These are phyloP conservation scores for Rhagonycha fulva DNA, from an alignment of 2,888 invertebrate genomes.

Conservation along the genomic window DNA sequence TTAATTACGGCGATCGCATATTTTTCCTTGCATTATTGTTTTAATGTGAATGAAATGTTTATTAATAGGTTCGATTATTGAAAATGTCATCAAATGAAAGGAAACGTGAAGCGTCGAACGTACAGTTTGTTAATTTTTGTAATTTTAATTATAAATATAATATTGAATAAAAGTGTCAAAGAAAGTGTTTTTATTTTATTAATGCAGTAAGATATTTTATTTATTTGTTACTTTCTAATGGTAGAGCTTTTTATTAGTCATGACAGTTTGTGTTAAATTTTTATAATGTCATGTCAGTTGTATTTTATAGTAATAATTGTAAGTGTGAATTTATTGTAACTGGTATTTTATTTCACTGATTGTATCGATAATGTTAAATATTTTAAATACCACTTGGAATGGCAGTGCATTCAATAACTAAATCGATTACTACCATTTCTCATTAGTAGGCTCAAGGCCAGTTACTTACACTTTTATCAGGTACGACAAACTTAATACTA, in stretches of 20 bases:
- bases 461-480: neutral
- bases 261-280: neutral
- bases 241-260: neutral
- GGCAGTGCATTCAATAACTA: neutral
- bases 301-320: neutral
- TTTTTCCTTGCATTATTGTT: neutral
- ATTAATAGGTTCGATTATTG: neutral
- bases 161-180: neutral
- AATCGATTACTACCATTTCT: neutral
- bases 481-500: neutral
- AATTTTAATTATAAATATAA: neutral
- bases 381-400: neutral
- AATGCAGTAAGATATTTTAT: neutral
- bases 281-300: neutral
- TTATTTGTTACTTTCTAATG: neutral
- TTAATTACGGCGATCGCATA: neutral
- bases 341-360: neutral
- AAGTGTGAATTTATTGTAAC: too few species aligned
- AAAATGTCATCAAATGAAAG: neutral
- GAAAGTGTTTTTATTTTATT: neutral
- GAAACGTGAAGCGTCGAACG: neutral
- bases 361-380: neutral
- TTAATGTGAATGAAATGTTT: neutral
- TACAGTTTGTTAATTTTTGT: neutral
- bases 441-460: neutral